Conservation (phyloP, 2,888 invertebrate species). For the Siphlonurus alternatus region DNA sequence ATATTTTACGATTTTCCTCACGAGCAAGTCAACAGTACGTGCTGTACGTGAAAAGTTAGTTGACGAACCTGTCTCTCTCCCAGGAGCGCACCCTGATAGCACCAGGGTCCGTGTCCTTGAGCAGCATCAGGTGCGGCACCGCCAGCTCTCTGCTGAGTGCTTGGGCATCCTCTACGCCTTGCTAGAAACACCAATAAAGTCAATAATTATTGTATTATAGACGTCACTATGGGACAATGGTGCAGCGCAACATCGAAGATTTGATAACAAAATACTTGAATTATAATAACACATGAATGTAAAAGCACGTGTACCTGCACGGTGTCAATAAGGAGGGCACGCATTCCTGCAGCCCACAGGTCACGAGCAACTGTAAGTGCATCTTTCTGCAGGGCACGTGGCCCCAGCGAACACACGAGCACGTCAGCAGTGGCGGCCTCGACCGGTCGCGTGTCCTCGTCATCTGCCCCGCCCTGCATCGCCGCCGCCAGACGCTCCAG, state of each 20-base stretch:
- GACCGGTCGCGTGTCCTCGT: conserved; percentile 31
- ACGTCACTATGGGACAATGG: too few species aligned
- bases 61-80: conserved; percentile 43
- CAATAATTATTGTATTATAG: neutral
- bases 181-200: conserved; percentile 12
- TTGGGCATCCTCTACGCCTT: conserved; percentile 46
- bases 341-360: conserved; percentile 55
- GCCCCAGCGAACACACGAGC: conserved; percentile 45
- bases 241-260: too few species aligned
- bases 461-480: conserved; percentile 35
- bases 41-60: too few species aligned
- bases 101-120: conserved; percentile 41
- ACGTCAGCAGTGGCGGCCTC: conserved; percentile 37
- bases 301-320: conserved; percentile 21
- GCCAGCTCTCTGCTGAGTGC: conserved; percentile 40
- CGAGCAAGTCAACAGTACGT: too few species aligned
- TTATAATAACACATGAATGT: conserved; percentile 2
- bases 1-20: too few species aligned
- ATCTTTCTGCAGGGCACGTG: conserved; percentile 28
- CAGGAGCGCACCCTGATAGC: conserved; percentile 38
- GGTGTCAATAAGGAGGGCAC: conserved; percentile 41
- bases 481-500: conserved; percentile 57
- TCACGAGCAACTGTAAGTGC: conserved; percentile 37
- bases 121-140: conserved; percentile 43
- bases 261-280: neutral